A percentile compares a stretch with the other conserved stretches of the same genome.
phyloP scores from a whole-genome alignment of 2,888 invertebrate genomes.

The Smittia sp. region DNA sequence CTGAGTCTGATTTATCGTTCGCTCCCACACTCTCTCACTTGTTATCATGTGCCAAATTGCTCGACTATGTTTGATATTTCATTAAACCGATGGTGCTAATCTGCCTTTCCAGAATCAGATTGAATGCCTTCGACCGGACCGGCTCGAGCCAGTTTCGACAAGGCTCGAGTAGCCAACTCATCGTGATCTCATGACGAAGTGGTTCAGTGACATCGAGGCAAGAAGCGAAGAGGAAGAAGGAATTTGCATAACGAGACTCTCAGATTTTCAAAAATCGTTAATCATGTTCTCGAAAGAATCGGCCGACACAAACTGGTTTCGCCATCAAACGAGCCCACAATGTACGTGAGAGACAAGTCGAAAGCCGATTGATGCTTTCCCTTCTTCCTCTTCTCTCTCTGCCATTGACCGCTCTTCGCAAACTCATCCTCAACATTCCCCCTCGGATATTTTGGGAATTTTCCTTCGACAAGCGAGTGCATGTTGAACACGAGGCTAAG shows the following conservation, averaged over 20 bases:
- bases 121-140: background rate
- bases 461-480: too few species aligned
- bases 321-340: background rate
- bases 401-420: background rate
- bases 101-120: too few species aligned
- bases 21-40: background rate
- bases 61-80: background rate
- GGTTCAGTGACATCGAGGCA: slow-evolving; percentile 7
- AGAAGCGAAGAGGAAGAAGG: background rate
- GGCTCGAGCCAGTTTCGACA: background rate
- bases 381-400: background rate
- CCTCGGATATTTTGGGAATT: too few species aligned
- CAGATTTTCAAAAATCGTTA: background rate
- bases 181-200: background rate
- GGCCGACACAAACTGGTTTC: background rate
- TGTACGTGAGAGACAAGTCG: too few species aligned
- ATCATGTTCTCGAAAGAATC: background rate
- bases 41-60: background rate
- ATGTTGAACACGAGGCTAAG: too few species aligned
- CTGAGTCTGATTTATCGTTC: background rate
- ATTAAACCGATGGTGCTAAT: background rate
- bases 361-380: background rate
- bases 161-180: background rate
- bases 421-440: too few species aligned
- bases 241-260: background rate